phyloP scores from a whole-genome alignment of 2,113 vertebrate genomes.

The Phaetusa simplex region DNA sequence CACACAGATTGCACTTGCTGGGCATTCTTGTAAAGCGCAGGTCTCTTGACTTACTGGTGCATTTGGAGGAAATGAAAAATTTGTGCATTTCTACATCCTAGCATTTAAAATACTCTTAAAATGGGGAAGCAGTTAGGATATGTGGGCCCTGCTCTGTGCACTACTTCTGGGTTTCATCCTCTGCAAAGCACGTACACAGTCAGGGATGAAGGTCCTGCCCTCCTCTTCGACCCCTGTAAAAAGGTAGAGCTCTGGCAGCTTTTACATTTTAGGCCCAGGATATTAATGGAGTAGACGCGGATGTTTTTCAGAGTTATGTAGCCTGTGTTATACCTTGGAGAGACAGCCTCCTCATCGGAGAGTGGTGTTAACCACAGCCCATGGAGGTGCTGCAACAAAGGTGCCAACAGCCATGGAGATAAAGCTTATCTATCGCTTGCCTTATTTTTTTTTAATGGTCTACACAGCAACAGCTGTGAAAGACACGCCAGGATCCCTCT shows the following conservation, averaged over 20 bases:
- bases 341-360: not conserved
- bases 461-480: not conserved
- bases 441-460: not conserved
- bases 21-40: not conserved
- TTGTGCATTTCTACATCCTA: not conserved
- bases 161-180: not conserved
- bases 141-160: not conserved
- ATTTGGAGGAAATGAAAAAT: not conserved
- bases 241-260: not conserved
- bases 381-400: not conserved
- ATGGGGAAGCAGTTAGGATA: not conserved
- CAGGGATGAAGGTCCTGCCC: not conserved
- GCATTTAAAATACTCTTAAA: not conserved
- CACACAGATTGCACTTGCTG: not conserved
- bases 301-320: not conserved
- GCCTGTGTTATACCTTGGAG: not conserved
- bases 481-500: not conserved
- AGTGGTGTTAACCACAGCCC: not conserved
- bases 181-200: not conserved
- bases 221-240: not conserved
- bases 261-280: not conserved
- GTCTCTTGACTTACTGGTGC: not conserved
- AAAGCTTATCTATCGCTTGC: not conserved
- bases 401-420: not conserved
- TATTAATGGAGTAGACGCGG: not conserved